Evolutionary conservation across 2,113 vertebrate genomes (phyloP).

Genomic region (Ariopsis seemanni): DNA sequence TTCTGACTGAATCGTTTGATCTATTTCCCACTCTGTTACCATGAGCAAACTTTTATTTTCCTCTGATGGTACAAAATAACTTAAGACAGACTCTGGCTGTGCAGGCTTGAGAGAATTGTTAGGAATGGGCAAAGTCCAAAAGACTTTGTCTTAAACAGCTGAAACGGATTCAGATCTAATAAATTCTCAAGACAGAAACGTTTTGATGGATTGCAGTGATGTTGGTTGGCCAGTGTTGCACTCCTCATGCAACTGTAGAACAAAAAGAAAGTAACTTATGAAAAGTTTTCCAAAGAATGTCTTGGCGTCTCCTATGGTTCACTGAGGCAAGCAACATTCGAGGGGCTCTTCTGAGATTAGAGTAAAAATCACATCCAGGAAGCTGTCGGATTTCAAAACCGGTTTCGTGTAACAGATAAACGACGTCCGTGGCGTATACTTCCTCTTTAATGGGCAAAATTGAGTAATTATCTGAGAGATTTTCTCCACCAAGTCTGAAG

Average conservation of each 20-base stretch:
- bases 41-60: not conserved
- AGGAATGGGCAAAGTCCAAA: not conserved
- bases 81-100: not conserved
- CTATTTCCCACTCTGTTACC: not conserved
- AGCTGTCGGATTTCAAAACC: not conserved
- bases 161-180: not conserved
- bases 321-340: not conserved
- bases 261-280: not conserved
- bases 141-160: not conserved
- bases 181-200: conserved; percentile 8
- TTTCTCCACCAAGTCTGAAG: not conserved
- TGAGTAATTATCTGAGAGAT: not conserved
- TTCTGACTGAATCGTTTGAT: not conserved
- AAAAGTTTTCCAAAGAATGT: not conserved
- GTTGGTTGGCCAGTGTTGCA: not conserved
- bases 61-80: not conserved
- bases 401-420: not conserved
- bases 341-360: not conserved
- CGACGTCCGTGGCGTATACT: not conserved
- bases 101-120: not conserved
- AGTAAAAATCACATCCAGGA: not conserved
- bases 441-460: not conserved
- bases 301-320: not conserved
- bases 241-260: not conserved
- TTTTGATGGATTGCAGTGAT: not conserved